phyloP scores from a whole-genome alignment of 2,888 invertebrate species.

The Azorinus chamasolen region DNA sequence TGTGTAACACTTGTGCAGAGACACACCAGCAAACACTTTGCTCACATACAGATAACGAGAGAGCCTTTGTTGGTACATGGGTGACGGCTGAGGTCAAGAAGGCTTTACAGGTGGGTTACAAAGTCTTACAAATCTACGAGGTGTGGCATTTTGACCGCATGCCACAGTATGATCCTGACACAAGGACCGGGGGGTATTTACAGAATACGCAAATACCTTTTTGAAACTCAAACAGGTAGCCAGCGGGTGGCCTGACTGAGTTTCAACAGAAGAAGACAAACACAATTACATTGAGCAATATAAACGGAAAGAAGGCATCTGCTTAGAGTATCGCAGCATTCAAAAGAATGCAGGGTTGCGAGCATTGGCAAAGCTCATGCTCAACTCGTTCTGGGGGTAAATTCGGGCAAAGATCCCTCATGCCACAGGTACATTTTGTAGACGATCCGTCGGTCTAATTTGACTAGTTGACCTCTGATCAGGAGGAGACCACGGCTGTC shows the following conservation, averaged over 20 bases:
- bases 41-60: constrained; percentile 28
- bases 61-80: too few species aligned
- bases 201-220: constrained; percentile 78
- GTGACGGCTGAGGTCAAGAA: constrained; percentile 45
- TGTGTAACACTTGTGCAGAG: constrained; percentile 79
- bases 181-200: constrained; percentile 52
- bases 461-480: constrained; percentile 11
- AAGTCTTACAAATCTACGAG: constrained; percentile 33
- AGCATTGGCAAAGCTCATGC: too few species aligned
- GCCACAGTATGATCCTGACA: constrained; percentile 33
- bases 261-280: too few species aligned
- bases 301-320: too few species aligned
- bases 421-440: constrained; percentile 9
- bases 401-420: not conserved
- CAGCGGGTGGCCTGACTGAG: too few species aligned
- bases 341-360: too few species aligned
- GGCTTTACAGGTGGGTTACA: constrained; percentile 32
- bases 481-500: constrained; percentile 6
- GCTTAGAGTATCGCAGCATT: too few species aligned
- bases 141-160: constrained; percentile 49
- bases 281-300: too few species aligned
- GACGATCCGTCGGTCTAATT: constrained; percentile 5
- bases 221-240: too few species aligned
- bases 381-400: too few species aligned
- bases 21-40: constrained; percentile 23